Evolutionary conservation across 2,113 vertebrate genomes (phyloP), one percentile per base, ranked within the genome.

Genomic region (Poecile atricapillus): DNA sequence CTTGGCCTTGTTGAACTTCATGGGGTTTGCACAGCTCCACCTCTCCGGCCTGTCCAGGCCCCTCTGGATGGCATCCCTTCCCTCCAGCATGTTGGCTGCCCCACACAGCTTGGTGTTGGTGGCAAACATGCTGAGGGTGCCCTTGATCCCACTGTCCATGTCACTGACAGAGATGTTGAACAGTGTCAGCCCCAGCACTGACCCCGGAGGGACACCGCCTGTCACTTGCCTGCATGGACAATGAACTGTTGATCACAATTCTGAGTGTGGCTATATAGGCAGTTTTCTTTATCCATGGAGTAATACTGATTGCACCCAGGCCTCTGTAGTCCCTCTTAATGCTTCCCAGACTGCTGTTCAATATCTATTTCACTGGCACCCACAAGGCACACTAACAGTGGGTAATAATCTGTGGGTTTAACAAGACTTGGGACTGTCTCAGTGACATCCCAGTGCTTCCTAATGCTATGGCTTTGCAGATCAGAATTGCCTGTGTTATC

Each of bases 1-100:
- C 44, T 52, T 33, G 14, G 9, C 39, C 39, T 63, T 37, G 22
- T 12, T 63, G 41, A 10, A 2, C 24, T 41, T 8, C 13, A 13
- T 27, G 39, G 13, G 13, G 2, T n/a, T 55, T 46, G n/a, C 56
- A 62, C 30, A 62, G 24, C 3, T 4, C 4, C 56, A 63, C 5
- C 9, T 30, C 30, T 87, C 16, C 41, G 41, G 49, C 12, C 16
- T 63, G 20, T 25, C 20, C 30, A 63, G 47, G 19, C 31, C 39
- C 18, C 39, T 62, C 23, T n/a, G 56, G 28, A 25, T 63, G 41
- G 2, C 16, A 30, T 78, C 1, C 1, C 13, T 70, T 25, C 24
- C 30, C 1, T 3, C 35, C 41, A 37, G 22, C 0, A 0, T 28
- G 33, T 11, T 5, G 2, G 7, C 13, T 56, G 30, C 43, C 5